A percentile compares a stretch with the other conserved stretches of the same genome.
Evolutionary conservation across 2,888 invertebrate species (phyloP).

Genomic region (Himalopsyche japonica): DNA sequence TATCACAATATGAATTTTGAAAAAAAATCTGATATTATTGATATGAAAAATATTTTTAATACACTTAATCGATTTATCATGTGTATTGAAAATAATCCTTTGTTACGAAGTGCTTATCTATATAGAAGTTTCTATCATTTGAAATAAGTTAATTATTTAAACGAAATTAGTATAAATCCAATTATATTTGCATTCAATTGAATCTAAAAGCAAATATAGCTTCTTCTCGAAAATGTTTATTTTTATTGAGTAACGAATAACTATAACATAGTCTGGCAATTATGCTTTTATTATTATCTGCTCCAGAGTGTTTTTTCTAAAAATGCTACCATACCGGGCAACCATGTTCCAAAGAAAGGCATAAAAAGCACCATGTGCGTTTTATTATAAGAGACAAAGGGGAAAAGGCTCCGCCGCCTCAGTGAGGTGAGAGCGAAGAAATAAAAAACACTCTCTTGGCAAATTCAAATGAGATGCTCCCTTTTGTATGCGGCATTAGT

Average conservation of each 20-base stretch:
- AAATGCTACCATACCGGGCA: neutral
- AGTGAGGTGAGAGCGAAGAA: neutral
- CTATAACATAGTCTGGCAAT: neutral
- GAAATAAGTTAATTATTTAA: no score
- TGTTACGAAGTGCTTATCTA: no score
- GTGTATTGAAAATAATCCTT: no score
- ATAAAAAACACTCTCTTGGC: conserved; percentile 19
- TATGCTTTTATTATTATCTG: neutral
- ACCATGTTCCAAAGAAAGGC: neutral
- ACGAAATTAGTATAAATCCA: no score
- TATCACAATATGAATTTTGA: no score
- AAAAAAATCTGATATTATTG: no score
- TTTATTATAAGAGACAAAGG: conserved; percentile 37
- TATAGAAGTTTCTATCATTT: no score
- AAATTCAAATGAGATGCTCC: conserved; percentile 38
- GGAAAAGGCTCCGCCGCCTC: neutral
- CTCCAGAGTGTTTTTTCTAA: neutral
- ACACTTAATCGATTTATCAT: no score
- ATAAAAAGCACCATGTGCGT: conserved; percentile 37
- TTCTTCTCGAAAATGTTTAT: neutral
- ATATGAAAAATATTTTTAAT: no score
- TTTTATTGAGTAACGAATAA: neutral
- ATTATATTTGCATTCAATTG: no score
- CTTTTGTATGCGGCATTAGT: conserved; percentile 33
- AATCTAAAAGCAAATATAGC: neutral